Evolutionary conservation across 2,888 invertebrate species (phyloP), one percentile per base, ranked within the genome.

Genomic region (Apodemia mormo): DNA sequence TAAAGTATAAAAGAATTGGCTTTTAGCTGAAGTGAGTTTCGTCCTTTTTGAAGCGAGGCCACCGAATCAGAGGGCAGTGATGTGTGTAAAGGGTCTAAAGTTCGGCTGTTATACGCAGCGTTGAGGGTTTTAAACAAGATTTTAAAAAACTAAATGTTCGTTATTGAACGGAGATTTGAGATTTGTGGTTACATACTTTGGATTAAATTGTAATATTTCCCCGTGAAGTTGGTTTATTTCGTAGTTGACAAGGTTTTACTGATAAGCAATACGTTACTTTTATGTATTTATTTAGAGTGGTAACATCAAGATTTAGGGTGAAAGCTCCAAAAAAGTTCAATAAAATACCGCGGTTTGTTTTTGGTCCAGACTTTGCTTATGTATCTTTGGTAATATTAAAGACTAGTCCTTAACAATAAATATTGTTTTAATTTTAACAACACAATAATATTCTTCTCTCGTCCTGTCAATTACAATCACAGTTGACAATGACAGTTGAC

Each of bases 1-100:
- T 22, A 58, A 58, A 22, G 56, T 58, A 58, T 30, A 45, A 30
- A 43, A 22, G 49, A 49, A 66, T 12, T 66, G 40, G 14, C 43
- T 66, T 37, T 49, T 64, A 70, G 12, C 70, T 68, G 66, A 43
- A 58, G 49, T 37, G 52, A 82, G 81, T 84, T 92, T 86, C 81
- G 82, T 72, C 86, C 77, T 87, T 90, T 86, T 79, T 65, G 75
- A 75, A 74, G 74, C 72, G 75, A 81, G 82, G 73, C 68, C 58
- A 69, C 76, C 89, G 89, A 86, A 92, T 92, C 83, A 88, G 87
- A 87, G 86, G 76, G 78, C 91, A 90, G 76, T 83, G 89, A 88
- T 87, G 92, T 91, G 90, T 90, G 84, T 87, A 82, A 92, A 87
- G 88, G 89, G 89, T 80, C 86, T 83, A 85, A 89, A 90, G 40